phyloP scores from a whole-genome alignment of 2,797 vertebrate genomes.

The Somateria mollissima region DNA sequence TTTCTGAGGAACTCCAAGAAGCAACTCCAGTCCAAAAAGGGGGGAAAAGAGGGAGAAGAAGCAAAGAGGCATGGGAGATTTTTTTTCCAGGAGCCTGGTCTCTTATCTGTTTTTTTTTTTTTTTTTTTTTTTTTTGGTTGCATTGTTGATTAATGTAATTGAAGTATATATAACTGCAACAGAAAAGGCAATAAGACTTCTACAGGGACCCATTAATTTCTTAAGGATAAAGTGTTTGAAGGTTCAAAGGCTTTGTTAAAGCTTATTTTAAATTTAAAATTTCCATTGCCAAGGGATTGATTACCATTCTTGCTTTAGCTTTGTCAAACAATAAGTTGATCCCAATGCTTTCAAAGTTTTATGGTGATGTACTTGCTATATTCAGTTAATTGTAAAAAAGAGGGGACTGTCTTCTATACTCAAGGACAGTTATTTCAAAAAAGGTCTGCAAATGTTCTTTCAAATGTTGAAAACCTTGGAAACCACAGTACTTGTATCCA shows the following conservation, averaged over 20 bases:
- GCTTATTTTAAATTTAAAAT: slow-evolving; percentile 86
- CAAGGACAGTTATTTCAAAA: slow-evolving; percentile 70
- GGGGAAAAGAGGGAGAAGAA: neutral
- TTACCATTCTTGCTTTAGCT: slow-evolving; percentile 79
- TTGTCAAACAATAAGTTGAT: slow-evolving; percentile 79
- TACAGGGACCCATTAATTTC: slow-evolving; percentile 85
- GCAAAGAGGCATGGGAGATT: neutral
- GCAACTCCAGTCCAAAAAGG: neutral
- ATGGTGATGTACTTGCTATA: slow-evolving; percentile 34
- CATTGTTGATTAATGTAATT: slow-evolving; percentile 81
- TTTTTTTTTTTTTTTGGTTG: slow-evolving; percentile 57
- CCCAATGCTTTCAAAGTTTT: slow-evolving; percentile 76
- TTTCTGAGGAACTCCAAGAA: neutral
- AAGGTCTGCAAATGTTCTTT: neutral
- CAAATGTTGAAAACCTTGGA: slow-evolving; percentile 45
- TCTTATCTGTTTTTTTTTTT: slow-evolving; percentile 62
- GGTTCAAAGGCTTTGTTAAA: slow-evolving; percentile 84
- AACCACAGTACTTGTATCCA: slow-evolving; percentile 1
- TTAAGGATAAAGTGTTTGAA: slow-evolving; percentile 83
- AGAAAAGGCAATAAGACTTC: slow-evolving; percentile 79
- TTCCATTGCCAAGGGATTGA: slow-evolving; percentile 80
- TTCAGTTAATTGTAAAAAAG: slow-evolving; percentile 32
- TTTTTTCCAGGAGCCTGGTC: slow-evolving; percentile 29
- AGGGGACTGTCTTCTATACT: slow-evolving; percentile 45
- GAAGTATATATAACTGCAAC: slow-evolving; percentile 77